phyloP scores from a whole-genome alignment of 2,797 vertebrate species.

The Parotocinclus haroldoi region DNA sequence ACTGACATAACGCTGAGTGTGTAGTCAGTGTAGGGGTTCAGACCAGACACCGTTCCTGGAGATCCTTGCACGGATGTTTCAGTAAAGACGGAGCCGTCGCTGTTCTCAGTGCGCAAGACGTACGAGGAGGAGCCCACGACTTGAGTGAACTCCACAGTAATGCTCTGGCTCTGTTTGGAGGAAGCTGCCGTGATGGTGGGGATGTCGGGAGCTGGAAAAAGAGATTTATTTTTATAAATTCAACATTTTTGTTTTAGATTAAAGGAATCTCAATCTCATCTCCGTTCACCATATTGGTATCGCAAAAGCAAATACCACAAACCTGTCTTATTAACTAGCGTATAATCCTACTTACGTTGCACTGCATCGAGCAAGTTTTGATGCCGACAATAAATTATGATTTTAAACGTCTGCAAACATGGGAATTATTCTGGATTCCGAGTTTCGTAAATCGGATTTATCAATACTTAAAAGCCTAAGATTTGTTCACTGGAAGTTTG shows the following conservation, averaged over 20 bases:
- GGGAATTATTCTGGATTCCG: too few relatives aligned
- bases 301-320: neutral
- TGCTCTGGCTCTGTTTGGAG: constrained; percentile 79
- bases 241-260: neutral
- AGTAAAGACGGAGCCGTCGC: constrained; percentile 63
- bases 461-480: too few relatives aligned
- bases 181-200: constrained; percentile 75
- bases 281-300: neutral
- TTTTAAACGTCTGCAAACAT: too few relatives aligned
- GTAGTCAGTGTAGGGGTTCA: constrained; percentile 82
- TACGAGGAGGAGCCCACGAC: constrained; percentile 74
- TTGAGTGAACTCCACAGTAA: constrained; percentile 77
- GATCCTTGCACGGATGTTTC: constrained; percentile 73
- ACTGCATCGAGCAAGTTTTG: too few relatives aligned
- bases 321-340: too few relatives aligned
- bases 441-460: too few relatives aligned
- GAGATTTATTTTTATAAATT: neutral
- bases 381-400: too few relatives aligned
- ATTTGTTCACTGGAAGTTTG: too few relatives aligned
- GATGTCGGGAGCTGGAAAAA: constrained; percentile 72
- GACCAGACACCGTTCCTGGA: constrained; percentile 73
- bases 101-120: constrained; percentile 69
- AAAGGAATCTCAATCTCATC: neutral
- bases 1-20: constrained; percentile 77
- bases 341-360: too few relatives aligned